Evolutionary conservation across 2,888 invertebrate genomes (phyloP), one percentile per base, ranked within the genome.

Genomic region (Lochmaea crataegi): DNA sequence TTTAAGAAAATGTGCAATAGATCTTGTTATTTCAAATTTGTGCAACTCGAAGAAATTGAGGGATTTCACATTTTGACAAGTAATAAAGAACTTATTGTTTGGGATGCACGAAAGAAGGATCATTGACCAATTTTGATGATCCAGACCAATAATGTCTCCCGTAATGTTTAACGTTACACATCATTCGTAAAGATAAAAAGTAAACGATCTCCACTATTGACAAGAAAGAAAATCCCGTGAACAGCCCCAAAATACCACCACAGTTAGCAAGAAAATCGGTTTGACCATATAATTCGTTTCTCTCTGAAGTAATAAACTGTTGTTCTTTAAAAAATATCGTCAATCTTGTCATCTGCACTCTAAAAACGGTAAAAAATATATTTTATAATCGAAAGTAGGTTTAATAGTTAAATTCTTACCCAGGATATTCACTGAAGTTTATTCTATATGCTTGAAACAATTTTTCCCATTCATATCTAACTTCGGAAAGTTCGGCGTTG

Each of bases 271-370:
- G 82, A 81, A 91, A 90, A 80, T 91, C 91, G 0, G 89, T 89
- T 69, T 86, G 78, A 0, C 90, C 90, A 75, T 89, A 90, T 64
- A 90, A 80, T 80, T 90, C 90, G 56, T 90, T 89, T 12, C 90
- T 87, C 70, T 88, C 88, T 68, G 89, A 89, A 0, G 90, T 88
- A 45, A 89, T 86, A 77, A 89, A 90, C 58, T 89, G 88, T 5
- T 91, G 90, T 81, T 93, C 93, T 84, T 92, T 93, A 86, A 93
- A 93, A 86, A 92, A 93, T 64, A 93, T 89, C 78, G 90, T 90
- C 10, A 93, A 88, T 3, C 92, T 89, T 0, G 93, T 88, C 85
- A 90, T 88, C 78, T 88, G 86, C 32, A 88, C 82, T 61, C 91
- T 91, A 86, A 66, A n/a, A 80, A 75, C 11, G 26, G 12, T 41